phyloP scores from a whole-genome alignment of 2,797 vertebrate genomes.

The Falco biarmicus region DNA sequence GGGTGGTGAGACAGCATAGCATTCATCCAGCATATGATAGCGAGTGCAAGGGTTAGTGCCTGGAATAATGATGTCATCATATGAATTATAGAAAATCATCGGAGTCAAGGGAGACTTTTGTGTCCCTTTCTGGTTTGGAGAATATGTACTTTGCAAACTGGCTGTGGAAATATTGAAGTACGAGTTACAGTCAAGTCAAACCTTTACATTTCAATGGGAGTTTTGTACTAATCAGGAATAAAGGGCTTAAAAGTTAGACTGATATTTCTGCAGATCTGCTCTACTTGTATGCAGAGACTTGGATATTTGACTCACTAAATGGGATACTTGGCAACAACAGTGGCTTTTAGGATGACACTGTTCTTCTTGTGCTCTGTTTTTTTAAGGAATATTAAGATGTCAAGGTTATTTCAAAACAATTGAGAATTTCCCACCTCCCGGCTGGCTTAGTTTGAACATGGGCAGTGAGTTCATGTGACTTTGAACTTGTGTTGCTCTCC shows the following conservation, averaged over 20 bases:
- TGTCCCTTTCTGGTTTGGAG: background rate
- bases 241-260: background rate
- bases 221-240: background rate
- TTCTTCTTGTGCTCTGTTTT: conserved; percentile 31
- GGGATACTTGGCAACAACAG: background rate
- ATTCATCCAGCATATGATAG: background rate
- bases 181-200: background rate
- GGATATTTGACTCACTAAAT: background rate
- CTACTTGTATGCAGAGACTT: background rate
- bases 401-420: conserved; percentile 1
- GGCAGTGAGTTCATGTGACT: background rate
- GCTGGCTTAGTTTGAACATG: conserved; percentile 22
- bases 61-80: background rate
- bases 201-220: background rate
- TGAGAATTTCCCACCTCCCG: conserved; percentile 48
- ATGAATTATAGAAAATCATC: background rate
- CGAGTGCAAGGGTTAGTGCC: background rate
- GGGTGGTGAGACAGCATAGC: accelerated
- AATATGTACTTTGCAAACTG: background rate
- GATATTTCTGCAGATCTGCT: background rate
- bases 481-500: background rate
- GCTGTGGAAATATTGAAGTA: background rate
- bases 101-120: background rate
- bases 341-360: background rate
- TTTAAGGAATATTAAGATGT: background rate